Percentiles rank a stretch among this genome's conserved stretches.
phyloP scores from a whole-genome alignment of 2,797 vertebrate genomes.

The Melopsittacus undulatus region DNA sequence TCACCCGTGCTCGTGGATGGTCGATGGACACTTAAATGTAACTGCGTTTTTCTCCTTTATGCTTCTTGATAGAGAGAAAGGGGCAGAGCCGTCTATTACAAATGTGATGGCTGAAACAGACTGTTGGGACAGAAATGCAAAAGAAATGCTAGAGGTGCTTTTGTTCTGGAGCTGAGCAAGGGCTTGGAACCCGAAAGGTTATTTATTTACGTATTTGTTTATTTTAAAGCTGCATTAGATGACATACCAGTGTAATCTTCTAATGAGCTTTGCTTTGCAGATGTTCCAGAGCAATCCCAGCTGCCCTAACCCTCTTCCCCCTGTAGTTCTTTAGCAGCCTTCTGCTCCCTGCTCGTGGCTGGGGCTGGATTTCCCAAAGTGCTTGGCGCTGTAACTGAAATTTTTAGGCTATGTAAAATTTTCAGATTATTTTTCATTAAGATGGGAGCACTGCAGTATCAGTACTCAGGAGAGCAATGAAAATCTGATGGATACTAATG shows the following conservation, averaged over 20 bases:
- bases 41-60: neutral
- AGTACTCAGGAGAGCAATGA: neutral
- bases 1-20: accelerated
- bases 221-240: neutral
- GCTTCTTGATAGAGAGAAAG: no score
- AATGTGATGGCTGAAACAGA: neutral
- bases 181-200: neutral
- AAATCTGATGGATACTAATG: neutral
- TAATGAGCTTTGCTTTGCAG: neutral
- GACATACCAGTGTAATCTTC: neutral
- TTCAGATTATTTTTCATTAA: neutral
- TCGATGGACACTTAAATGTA: neutral
- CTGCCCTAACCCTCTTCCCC: neutral
- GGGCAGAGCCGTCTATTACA: accelerated
- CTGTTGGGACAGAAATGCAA: neutral
- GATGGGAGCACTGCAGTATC: neutral
- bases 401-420: neutral
- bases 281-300: neutral
- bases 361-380: neutral
- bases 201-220: neutral
- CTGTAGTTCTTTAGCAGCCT: neutral
- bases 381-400: neutral
- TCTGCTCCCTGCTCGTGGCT: accelerated
- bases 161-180: neutral
- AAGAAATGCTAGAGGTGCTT: neutral